phyloP scores from a whole-genome alignment of 2,797 vertebrate genomes.

The Simalia tracyae region DNA sequence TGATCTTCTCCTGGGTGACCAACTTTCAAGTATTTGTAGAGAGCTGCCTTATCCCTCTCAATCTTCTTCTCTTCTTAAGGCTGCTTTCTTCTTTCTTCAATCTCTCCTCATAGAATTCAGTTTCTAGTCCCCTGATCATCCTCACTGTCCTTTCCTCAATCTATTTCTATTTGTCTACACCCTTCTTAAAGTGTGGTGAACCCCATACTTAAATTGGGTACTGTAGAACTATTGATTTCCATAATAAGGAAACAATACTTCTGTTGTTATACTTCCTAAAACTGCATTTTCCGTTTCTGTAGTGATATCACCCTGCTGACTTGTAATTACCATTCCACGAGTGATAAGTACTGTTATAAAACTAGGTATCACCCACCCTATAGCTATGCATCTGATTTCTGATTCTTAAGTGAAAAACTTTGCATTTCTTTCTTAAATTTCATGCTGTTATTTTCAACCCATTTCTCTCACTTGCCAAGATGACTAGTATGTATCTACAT shows the following conservation, averaged over 20 bases:
- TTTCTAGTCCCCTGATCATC: neutral
- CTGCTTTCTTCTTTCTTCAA: neutral
- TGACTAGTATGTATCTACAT: neutral
- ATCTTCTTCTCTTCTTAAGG: neutral
- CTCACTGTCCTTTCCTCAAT: neutral
- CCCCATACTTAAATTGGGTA: neutral
- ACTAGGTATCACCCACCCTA: neutral
- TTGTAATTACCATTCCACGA: neutral
- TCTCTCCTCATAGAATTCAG: neutral
- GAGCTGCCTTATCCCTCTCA: neutral
- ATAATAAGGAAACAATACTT: neutral
- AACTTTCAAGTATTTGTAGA: neutral
- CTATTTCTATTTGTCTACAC: neutral
- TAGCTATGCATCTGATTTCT: neutral
- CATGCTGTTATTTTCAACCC: neutral
- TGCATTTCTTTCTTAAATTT: neutral
- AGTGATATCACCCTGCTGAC: neutral
- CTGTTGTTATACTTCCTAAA: neutral
- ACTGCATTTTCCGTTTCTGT: neutral
- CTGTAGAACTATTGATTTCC: too few species aligned
- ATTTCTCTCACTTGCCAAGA: neutral
- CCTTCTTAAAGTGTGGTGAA: neutral
- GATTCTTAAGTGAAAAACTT: neutral
- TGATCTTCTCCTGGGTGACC: neutral
- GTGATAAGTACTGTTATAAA: neutral